Conservation (phyloP, 1,140 invertebrate genomes). For the Papilio polytes region DNA sequence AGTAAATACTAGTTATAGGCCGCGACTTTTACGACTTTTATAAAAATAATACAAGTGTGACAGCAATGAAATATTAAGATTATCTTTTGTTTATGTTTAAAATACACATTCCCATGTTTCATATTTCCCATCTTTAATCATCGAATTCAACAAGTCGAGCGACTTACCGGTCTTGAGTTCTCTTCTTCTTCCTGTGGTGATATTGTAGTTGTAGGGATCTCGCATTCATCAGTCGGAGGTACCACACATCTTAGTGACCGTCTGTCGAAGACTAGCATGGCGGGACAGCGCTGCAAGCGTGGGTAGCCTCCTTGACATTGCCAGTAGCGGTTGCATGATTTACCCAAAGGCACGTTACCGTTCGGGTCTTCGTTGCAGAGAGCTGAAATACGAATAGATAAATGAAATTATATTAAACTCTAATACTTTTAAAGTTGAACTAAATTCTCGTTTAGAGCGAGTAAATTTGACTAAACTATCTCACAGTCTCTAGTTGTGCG, state of each 20-base stretch:
- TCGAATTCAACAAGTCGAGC: neutral
- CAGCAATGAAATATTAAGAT: too few species aligned
- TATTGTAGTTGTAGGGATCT: constrained; percentile 90
- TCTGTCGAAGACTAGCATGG: constrained; percentile 95
- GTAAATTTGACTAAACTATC: too few species aligned
- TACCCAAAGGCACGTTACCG: constrained; percentile 90
- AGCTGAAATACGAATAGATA: constrained; percentile 83
- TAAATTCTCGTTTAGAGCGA: too few species aligned
- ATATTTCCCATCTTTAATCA: too few species aligned
- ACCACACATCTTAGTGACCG: constrained; percentile 92
- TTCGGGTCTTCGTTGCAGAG: constrained; percentile 95
- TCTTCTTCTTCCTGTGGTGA: constrained; percentile 84
- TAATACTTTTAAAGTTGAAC: too few species aligned
- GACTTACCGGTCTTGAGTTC: constrained; percentile 62
- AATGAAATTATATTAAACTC: too few species aligned
- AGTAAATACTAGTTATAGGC: too few species aligned
- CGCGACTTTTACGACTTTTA: too few species aligned
- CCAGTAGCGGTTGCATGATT: constrained; percentile 97
- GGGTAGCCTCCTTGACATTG: constrained; percentile 97
- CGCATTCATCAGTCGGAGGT: constrained; percentile 94
- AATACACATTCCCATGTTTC: too few species aligned
- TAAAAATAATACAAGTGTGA: too few species aligned
- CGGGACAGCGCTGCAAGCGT: constrained; percentile 93
- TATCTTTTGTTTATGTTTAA: too few species aligned
- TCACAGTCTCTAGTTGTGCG: too few species aligned